phyloP scores from a whole-genome alignment of 2,113 vertebrate species.

The Austrofundulus limnaeus region DNA sequence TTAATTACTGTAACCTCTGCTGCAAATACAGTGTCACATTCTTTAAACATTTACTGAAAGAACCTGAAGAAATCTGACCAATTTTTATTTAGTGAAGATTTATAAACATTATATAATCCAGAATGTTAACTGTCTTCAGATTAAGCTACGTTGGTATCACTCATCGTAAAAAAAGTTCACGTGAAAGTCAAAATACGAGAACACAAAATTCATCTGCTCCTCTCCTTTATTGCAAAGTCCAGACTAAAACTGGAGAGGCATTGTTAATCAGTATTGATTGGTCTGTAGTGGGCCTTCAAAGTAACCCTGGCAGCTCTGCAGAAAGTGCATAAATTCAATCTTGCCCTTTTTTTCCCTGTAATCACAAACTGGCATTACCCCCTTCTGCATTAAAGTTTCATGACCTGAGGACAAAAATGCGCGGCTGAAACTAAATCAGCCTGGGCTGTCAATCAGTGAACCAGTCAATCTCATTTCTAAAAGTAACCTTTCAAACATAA shows the following conservation, averaged over 20 bases:
- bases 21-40: no score
- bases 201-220: conserved; percentile 49
- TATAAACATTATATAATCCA: no score
- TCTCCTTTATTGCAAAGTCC: conserved; percentile 62
- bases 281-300: conserved; percentile 28
- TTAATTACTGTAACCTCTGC: no score
- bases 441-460: conserved; percentile 28
- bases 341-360: conserved; percentile 35
- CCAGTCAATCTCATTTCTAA: conserved; percentile 19
- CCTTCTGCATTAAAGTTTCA: conserved; percentile 60
- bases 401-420: conserved; percentile 53
- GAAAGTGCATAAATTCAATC: conserved; percentile 57
- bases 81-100: no score
- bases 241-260: conserved; percentile 51
- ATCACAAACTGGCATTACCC: conserved; percentile 62
- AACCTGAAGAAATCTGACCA: no score
- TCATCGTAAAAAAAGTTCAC: conserved; percentile 32
- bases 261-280: conserved; percentile 64
- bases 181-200: conserved; percentile 31
- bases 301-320: conserved; percentile 38
- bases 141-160: no score
- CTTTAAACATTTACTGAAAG: no score
- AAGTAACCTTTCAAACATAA: neutral
- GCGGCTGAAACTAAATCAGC: conserved; percentile 46
- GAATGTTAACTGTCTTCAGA: no score